phyloP scores from a whole-genome alignment of 2,888 invertebrate species.

The Clunio marinus region DNA sequence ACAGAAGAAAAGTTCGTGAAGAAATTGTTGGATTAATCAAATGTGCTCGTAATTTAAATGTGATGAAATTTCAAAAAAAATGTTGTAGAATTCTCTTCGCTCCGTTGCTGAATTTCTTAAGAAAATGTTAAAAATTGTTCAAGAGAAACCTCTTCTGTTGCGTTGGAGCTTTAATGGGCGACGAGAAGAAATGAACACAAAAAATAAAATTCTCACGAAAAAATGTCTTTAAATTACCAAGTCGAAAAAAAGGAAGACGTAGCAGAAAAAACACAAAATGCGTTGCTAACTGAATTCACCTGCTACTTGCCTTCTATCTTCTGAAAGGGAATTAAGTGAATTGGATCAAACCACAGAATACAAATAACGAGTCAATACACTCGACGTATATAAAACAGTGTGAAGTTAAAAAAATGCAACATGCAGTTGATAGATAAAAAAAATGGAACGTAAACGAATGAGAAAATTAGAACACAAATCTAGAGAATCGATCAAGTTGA shows the following conservation, averaged over 20 bases:
- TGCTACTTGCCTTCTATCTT: background rate
- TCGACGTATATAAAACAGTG: background rate
- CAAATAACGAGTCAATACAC: background rate
- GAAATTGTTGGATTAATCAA: too few relatives aligned
- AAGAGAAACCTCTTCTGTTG: too few relatives aligned
- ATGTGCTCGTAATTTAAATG: too few relatives aligned
- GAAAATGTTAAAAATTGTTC: too few relatives aligned
- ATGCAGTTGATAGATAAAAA: conserved; percentile 11
- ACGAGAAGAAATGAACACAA: background rate
- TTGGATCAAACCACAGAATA: background rate
- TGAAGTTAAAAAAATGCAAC: background rate
- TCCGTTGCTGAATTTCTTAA: too few relatives aligned
- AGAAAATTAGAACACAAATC: background rate
- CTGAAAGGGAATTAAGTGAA: too few relatives aligned
- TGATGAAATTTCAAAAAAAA: too few relatives aligned
- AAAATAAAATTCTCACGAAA: background rate
- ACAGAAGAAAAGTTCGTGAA: too few relatives aligned
- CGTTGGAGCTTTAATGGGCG: too few relatives aligned
- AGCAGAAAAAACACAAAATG: background rate
- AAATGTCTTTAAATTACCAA: conserved; percentile 2
- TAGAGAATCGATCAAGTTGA: background rate
- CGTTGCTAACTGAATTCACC: background rate
- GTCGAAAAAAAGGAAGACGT: background rate
- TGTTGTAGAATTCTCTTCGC: too few relatives aligned
- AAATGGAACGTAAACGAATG: conserved; percentile 4